phyloP scores from a whole-genome alignment of 1,140 invertebrate genomes.

The Myzus persicae region DNA sequence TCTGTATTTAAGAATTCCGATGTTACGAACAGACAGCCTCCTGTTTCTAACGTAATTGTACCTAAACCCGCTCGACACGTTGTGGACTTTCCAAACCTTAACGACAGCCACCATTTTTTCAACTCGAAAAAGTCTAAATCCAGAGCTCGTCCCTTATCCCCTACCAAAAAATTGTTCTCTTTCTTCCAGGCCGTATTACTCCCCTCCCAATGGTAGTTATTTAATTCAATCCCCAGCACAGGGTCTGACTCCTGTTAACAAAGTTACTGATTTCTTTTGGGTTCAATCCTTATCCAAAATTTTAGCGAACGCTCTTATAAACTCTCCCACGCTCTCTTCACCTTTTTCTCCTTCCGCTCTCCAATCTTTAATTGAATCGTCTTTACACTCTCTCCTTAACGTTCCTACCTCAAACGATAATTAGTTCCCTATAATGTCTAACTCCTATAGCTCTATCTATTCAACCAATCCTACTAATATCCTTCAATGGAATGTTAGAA shows the following conservation, averaged over 20 bases:
- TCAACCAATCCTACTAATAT: not conserved
- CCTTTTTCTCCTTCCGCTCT: not conserved
- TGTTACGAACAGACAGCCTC: not conserved
- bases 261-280: not conserved
- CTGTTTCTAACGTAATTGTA: no score
- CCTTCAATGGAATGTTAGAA: slow-evolving; percentile 29
- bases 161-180: no score
- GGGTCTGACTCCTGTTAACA: not conserved
- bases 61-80: no score
- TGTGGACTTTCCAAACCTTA: no score
- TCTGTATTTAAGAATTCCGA: not conserved
- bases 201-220: not conserved
- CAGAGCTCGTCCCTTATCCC: no score
- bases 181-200: not conserved
- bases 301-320: not conserved
- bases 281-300: not conserved
- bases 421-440: no score
- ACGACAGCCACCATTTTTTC: no score
- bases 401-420: not conserved
- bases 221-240: not conserved
- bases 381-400: not conserved
- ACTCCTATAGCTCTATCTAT: no score
- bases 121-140: no score
- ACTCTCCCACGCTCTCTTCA: not conserved
- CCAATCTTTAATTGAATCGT: not conserved